Conservation (phyloP, 2,888 invertebrate species). For the Campopleginae sp. region DNA sequence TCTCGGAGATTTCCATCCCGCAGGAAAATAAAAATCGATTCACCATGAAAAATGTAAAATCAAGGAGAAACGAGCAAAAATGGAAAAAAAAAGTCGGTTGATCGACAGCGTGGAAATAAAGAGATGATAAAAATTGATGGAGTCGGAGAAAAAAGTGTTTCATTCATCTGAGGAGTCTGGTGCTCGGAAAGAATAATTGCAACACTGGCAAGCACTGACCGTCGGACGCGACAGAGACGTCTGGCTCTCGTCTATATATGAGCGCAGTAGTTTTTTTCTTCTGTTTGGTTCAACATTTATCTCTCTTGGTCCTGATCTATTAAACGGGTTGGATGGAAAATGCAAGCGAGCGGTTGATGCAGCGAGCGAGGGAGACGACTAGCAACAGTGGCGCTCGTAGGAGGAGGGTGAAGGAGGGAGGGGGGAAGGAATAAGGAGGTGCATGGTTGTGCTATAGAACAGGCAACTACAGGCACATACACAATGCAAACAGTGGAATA, state of each 20-base stretch:
- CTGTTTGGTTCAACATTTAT: neutral
- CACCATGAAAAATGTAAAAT: neutral
- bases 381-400: conserved; percentile 3
- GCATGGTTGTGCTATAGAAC: conserved; percentile 4
- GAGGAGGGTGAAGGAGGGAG: neutral
- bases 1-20: neutral
- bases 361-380: conserved; percentile 17
- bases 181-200: conserved; percentile 5
- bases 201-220: conserved; percentile 51
- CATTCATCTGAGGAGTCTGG: conserved; percentile 20
- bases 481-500: conserved; percentile 9
- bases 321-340: conserved; percentile 28
- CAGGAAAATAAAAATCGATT: neutral
- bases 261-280: conserved; percentile 3
- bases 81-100: neutral
- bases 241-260: conserved; percentile 55
- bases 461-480: neutral
- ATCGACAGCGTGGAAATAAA: neutral
- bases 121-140: neutral
- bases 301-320: conserved; percentile 46
- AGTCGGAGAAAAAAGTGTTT: neutral
- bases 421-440: conserved; percentile 7
- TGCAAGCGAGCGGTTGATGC: neutral
- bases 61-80: neutral
- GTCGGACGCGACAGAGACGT: conserved; percentile 31